Evolutionary conservation across 2,797 vertebrate species (phyloP).

Genomic region (Eulemur coronatus): DNA sequence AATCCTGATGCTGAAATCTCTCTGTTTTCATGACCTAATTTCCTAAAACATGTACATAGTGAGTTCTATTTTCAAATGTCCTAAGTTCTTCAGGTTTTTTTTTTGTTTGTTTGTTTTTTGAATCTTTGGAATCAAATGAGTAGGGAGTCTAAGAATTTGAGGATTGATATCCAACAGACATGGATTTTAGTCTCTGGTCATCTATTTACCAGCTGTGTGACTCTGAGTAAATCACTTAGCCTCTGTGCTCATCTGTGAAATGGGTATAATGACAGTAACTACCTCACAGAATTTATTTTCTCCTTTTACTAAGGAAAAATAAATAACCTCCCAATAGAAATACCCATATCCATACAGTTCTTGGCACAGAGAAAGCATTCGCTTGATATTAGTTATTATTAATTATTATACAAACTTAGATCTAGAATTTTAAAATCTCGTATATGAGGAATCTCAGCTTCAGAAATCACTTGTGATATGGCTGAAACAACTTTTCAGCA

Average conservation of each 20-base stretch:
- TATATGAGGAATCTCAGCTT: background rate
- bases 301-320: background rate
- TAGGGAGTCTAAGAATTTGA: background rate
- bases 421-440: background rate
- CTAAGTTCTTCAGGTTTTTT: background rate
- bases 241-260: background rate
- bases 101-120: background rate
- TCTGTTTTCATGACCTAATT: background rate
- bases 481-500: background rate
- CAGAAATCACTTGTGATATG: background rate
- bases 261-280: background rate
- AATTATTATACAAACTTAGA: background rate
- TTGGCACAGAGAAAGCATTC: background rate
- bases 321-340: background rate
- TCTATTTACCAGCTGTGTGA: background rate
- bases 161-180: background rate
- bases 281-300: background rate
- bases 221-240: background rate
- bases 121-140: background rate
- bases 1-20: background rate
- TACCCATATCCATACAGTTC: background rate
- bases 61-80: background rate
- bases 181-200: background rate
- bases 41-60: background rate
- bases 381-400: background rate